Evolutionary conservation across 35 echinoderm and acorn worm species (phyloP).

Genomic region (Stichopus chloronotus): DNA sequence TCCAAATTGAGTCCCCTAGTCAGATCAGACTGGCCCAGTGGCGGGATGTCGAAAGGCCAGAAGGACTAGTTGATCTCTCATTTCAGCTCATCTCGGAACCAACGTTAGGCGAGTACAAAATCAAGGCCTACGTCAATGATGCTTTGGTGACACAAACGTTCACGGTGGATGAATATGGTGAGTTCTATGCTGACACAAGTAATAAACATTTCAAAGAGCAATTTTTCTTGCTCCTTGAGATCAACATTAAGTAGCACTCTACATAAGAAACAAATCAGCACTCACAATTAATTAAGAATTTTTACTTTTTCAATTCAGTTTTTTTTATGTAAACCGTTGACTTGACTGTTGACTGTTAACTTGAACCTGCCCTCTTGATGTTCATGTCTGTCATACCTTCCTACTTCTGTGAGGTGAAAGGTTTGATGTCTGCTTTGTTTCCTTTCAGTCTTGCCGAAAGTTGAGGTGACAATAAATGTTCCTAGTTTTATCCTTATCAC

Average conservation of each 20-base stretch:
- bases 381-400: too few species aligned
- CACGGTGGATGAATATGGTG: slow-evolving; percentile 68
- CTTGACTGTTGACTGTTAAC: too few species aligned
- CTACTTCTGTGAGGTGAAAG: too few species aligned
- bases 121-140: slow-evolving; percentile 11
- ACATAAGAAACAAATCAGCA: too few species aligned
- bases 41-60: slow-evolving; percentile 30
- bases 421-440: background rate
- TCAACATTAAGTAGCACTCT: too few species aligned
- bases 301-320: too few species aligned
- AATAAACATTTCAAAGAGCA: too few species aligned
- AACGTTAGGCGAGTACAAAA: slow-evolving; percentile 34
- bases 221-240: too few species aligned
- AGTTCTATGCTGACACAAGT: background rate
- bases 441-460: slow-evolving; percentile 24
- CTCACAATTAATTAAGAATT: too few species aligned
- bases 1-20: slow-evolving; percentile 45
- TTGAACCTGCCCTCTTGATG: too few species aligned
- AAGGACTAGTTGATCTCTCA: slow-evolving; percentile 54
- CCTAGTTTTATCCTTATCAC: slow-evolving; percentile 6
- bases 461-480: slow-evolving; percentile 29
- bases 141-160: slow-evolving; percentile 23
- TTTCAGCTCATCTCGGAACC: slow-evolving; percentile 57
- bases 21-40: slow-evolving; percentile 47
- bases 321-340: too few species aligned